Conservation (phyloP, 2,113 vertebrate genomes). For the Albula glossodonta region DNA sequence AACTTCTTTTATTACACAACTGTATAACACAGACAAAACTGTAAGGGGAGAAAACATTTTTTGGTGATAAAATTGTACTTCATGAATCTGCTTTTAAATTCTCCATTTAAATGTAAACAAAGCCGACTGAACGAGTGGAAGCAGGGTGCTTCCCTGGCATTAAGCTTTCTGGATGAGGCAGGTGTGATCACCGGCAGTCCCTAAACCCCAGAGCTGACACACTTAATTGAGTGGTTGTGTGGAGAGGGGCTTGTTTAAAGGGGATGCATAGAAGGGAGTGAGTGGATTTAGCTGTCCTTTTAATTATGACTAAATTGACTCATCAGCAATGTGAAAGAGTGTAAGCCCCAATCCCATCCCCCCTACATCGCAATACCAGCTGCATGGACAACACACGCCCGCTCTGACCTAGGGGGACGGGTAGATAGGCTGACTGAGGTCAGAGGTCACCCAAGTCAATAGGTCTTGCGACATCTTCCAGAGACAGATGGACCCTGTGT, state of each 20-base stretch:
- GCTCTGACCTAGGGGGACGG: conserved; percentile 27
- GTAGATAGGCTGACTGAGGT: conserved; percentile 23
- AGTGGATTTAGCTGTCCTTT: conserved; percentile 6
- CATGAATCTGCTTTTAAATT: neutral
- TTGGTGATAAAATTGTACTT: neutral
- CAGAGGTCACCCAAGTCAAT: conserved; percentile 40
- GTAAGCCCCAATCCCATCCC: neutral
- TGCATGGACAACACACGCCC: conserved; percentile 11
- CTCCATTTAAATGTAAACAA: neutral
- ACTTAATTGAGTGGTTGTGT: conserved; percentile 12
- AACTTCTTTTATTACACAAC: neutral
- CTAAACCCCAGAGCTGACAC: neutral
- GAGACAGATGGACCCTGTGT: conserved; percentile 36
- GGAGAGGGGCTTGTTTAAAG: conserved; percentile 6
- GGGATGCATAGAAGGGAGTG: neutral
- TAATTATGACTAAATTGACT: conserved; percentile 27
- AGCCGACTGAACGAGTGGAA: neutral
- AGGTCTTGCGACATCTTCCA: conserved; percentile 15
- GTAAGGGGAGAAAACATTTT: neutral
- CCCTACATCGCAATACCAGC: conserved; percentile 20
- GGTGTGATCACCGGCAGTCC: neutral
- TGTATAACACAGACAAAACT: neutral
- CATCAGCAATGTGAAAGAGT: conserved; percentile 9
- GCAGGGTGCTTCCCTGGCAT: neutral
- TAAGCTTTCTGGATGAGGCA: neutral